Percentiles rank a stretch among this genome's conserved stretches.
Conservation (phyloP, 2,888 invertebrate species). For the Therioaphis trifolii region DNA sequence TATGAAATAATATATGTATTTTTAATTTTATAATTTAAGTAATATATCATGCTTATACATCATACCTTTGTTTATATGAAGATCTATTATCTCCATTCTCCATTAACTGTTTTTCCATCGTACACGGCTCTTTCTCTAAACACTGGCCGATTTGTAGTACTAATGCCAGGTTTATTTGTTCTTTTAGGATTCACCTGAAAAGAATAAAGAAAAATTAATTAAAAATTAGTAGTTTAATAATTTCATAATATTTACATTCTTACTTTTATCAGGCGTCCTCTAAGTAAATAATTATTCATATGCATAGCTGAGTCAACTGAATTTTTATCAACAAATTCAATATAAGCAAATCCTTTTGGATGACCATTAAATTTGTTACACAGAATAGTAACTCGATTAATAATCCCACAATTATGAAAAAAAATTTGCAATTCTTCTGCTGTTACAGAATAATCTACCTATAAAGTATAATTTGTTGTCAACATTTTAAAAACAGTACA, state of each 20-base stretch:
- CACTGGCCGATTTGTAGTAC: conserved; percentile 87
- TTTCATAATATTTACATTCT: not conserved
- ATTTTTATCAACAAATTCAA: conserved; percentile 98
- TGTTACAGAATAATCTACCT: conserved; percentile 96
- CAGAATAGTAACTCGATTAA: conserved; percentile 98
- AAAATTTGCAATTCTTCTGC: conserved; percentile 98
- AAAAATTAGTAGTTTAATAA: conserved; percentile 27
- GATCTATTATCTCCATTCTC: conserved; percentile 75
- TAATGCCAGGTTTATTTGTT: conserved; percentile 97
- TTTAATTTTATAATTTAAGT: too few species aligned
- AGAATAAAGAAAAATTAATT: conserved; percentile 63
- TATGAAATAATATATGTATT: too few species aligned
- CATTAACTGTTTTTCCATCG: too few species aligned
- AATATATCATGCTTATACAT: not conserved
- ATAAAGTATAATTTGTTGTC: conserved; percentile 5
- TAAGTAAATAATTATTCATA: conserved; percentile 96
- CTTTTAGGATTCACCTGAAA: conserved; percentile 92
- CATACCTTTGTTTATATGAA: conserved; percentile 73
- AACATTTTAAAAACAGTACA: not conserved
- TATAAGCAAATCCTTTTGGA: conserved; percentile 99
- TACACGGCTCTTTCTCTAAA: conserved; percentile 73
- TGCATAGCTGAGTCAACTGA: conserved; percentile 98
- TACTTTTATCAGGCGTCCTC: conserved; percentile 98
- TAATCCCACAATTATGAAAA: conserved; percentile 99
- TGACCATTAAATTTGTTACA: conserved; percentile 99